Evolutionary conservation across 2,113 vertebrate species (phyloP).

Genomic region (Stegostoma tigrinum): DNA sequence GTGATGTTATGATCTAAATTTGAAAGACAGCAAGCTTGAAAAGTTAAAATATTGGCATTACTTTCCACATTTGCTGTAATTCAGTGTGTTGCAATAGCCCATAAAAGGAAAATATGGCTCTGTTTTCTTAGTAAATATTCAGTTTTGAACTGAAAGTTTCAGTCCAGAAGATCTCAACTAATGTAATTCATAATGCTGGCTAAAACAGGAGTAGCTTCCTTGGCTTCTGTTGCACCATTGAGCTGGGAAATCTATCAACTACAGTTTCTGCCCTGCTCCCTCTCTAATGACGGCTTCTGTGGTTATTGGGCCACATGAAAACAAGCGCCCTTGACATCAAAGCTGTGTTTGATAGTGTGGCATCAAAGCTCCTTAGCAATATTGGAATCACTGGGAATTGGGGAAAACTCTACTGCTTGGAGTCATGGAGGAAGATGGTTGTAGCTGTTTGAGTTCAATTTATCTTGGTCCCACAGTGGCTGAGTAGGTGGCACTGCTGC

Average conservation of each 20-base stretch:
- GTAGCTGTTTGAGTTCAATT: too few species aligned
- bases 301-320: neutral
- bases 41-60: neutral
- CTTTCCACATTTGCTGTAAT: neutral
- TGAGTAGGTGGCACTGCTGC: too few species aligned
- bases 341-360: too few species aligned
- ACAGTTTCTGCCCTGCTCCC: neutral
- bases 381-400: too few species aligned
- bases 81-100: neutral
- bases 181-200: neutral
- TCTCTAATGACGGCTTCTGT: neutral
- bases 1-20: neutral
- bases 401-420: too few species aligned
- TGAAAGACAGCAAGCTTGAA: neutral
- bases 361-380: too few species aligned
- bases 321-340: too few species aligned
- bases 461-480: too few species aligned
- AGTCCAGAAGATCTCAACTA: neutral
- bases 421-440: too few species aligned
- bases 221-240: neutral
- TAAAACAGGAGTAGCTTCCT: neutral
- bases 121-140: neutral
- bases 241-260: neutral
- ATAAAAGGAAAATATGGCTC: neutral
- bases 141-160: neutral